These are phyloP conservation scores for Amiota mariae DNA, from an alignment of 2,888 invertebrate species.

Conservation along the genomic window DNA sequence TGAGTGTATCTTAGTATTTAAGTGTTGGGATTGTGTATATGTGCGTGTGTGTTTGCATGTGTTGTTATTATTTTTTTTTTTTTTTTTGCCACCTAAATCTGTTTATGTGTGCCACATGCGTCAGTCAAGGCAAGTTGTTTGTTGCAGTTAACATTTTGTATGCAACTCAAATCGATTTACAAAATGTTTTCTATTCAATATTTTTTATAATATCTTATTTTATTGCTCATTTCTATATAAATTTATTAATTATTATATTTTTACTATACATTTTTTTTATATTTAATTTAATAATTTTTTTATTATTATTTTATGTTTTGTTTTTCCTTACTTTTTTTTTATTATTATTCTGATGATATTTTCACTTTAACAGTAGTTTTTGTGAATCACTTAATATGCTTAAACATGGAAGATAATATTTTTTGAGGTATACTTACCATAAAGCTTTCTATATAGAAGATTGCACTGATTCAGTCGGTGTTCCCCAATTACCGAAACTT, in stretches of 20 bases:
- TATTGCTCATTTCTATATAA: background rate
- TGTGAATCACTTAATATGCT: no score
- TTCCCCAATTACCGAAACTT: no score
- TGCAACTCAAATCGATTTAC: background rate
- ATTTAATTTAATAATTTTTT: background rate
- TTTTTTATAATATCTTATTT: background rate
- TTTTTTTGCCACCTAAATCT: background rate
- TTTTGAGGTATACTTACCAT: no score
- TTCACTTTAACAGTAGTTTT: no score
- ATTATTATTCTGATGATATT: no score
- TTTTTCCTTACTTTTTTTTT: no score
- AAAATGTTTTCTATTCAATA: background rate
- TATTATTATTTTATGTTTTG: background rate
- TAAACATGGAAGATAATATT: no score
- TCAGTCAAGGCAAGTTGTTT: slow-evolving; percentile 2
- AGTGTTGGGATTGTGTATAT: no score
- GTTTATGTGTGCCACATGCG: slow-evolving; percentile 20
- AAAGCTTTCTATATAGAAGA: no score
- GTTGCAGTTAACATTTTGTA: background rate
- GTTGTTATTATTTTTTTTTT: background rate
- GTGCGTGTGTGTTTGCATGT: background rate
- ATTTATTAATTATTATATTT: background rate
- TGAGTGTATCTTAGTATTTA: no score
- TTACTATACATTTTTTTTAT: background rate
- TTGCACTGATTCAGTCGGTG: no score